These are phyloP conservation scores for Elmis aenea DNA, from an alignment of 2,888 invertebrate genomes.

Conservation along the genomic window DNA sequence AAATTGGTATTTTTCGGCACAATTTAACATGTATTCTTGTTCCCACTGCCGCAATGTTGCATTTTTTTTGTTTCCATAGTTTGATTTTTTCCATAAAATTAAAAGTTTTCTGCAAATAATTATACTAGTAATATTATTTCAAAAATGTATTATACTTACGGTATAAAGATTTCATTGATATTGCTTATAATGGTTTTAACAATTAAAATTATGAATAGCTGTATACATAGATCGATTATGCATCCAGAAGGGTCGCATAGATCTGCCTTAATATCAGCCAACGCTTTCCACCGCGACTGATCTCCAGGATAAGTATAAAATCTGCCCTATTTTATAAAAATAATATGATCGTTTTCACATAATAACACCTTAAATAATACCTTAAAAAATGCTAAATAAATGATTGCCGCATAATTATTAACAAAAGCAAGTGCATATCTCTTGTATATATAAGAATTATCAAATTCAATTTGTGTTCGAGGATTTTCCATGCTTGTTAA, in stretches of 20 bases:
- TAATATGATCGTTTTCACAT: not conserved
- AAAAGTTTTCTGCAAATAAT: not conserved
- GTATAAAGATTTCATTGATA: conserved; percentile 47
- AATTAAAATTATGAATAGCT: conserved; percentile 55
- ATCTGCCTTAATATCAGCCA: conserved; percentile 37
- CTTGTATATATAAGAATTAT: conserved; percentile 41
- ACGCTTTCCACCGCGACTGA: conserved; percentile 21
- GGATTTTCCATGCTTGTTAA: conserved; percentile 43
- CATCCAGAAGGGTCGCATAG: conserved; percentile 52
- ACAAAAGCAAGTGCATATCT: conserved; percentile 39
- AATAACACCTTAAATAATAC: conserved; percentile 25
- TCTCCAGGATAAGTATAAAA: conserved; percentile 49
- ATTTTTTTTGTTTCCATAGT: conserved; percentile 3
- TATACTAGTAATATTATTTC: not conserved
- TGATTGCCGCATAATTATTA: conserved; percentile 39
- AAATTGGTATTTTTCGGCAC: conserved; percentile 35
- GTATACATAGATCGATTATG: conserved; percentile 53
- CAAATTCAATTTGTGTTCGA: conserved; percentile 38
- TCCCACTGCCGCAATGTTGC: conserved; percentile 38
- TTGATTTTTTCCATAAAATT: not conserved
- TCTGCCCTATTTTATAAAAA: conserved; percentile 38
- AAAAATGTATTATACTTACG: conserved; percentile 43
- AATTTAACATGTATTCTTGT: conserved; percentile 36
- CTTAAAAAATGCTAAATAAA: conserved; percentile 43
- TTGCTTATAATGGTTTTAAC: conserved; percentile 53